phyloP scores from a whole-genome alignment of 2,888 invertebrate genomes.

The Chrysina gloriosa region DNA sequence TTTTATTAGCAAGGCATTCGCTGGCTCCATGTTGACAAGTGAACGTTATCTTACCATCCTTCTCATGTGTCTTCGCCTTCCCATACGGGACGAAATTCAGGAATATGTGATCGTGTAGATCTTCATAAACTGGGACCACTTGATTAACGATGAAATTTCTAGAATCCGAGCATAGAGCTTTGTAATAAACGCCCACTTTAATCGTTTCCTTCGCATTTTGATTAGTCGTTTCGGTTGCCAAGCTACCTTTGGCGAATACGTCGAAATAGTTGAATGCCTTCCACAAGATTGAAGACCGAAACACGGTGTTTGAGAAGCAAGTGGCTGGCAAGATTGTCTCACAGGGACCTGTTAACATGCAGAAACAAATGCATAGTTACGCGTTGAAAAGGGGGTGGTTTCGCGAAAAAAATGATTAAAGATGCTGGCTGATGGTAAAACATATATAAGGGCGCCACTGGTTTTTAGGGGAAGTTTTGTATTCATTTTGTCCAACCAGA shows the following conservation, averaged over 20 bases:
- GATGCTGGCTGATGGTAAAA: too few relatives aligned
- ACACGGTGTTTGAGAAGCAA: too few relatives aligned
- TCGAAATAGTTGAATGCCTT: constrained; percentile 33
- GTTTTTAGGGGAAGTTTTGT: too few relatives aligned
- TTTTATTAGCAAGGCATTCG: constrained; percentile 86
- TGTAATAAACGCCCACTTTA: constrained; percentile 79
- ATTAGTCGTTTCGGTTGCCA: neutral
- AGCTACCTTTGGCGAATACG: constrained; percentile 5
- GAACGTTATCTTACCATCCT: constrained; percentile 70
- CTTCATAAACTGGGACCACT: constrained; percentile 75
- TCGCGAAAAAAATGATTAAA: too few relatives aligned
- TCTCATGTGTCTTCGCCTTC: constrained; percentile 75
- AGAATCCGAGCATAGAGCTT: constrained; percentile 88
- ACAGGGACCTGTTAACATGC: too few relatives aligned
- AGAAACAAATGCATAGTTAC: too few relatives aligned
- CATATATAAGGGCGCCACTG: too few relatives aligned
- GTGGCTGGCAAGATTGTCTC: too few relatives aligned
- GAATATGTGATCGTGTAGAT: constrained; percentile 73
- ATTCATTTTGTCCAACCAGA: too few relatives aligned
- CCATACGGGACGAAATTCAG: constrained; percentile 85
- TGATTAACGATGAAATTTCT: constrained; percentile 83
- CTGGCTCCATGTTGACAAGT: constrained; percentile 79
- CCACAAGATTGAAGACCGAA: constrained; percentile 36
- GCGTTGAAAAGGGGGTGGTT: too few relatives aligned
- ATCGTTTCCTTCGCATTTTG: constrained; percentile 52